Evolutionary conservation across 2,113 vertebrate genomes (phyloP), one percentile per base, ranked within the genome.

Genomic region (Pseudopodoces humilis): DNA sequence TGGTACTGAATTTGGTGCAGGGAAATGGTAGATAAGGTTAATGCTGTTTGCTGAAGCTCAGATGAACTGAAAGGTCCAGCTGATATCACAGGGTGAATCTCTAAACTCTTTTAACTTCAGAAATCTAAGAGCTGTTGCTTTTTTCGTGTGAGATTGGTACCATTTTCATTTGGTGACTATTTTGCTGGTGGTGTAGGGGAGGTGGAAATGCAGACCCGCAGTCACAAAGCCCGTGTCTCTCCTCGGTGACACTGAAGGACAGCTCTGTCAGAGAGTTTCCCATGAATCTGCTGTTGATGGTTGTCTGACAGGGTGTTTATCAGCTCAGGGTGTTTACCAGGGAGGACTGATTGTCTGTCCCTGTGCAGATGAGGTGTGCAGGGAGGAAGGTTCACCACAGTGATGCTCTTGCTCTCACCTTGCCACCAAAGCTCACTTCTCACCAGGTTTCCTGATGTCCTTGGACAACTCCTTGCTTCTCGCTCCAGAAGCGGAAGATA

Each of bases 201-300:
- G 35, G 35, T 37, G 41, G 31, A 39, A 72, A 13, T 2, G 4
- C 20, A 13, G 79, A 7, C 37, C 11, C n/a, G 2, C 8, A 14
- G 67, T 15, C 21, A 15, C 17, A 77, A 37, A 23, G 11, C 9
- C 37, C 0, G 0, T 8, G 15, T 68, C 4, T 1, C 47, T 30
- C 18, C 16, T 1, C 1, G n/a, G 33, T 10, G 49, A 7, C 31
- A 49, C 4, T 1, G 63, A 28, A 20, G 68, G 47, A 16, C 59
- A 41, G 49, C 43, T 20, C 7, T 59, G 62, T 2, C 67, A 23
- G 10, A 24, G 7, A 0, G 1, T 7, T 5, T 9, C 20, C 28
- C 10, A 1, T 50, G 1, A 9, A 5, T 37, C 46, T 84, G 47
- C 5, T 13, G 47, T 2, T 25, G 47, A 0, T 24, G 69, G 7